Base-by-base conservation (phyloP, 2,888 invertebrate genomes). In the Microctonus aethiopoides region DNA sequence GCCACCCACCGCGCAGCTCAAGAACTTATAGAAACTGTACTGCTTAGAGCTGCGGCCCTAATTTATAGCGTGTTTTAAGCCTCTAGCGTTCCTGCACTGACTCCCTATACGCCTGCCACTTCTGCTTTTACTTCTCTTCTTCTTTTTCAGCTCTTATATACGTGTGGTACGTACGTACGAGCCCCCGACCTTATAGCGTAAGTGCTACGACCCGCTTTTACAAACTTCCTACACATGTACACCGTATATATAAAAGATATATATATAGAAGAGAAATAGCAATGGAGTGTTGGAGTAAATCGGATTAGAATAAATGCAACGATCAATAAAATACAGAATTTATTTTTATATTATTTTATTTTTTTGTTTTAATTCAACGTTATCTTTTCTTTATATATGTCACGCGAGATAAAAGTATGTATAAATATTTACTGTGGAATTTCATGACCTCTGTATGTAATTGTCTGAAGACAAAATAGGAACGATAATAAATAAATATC, bases 11-110 rank as follows among this genome's bases (percentile, higher is more conserved):
- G 65, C 20, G 65, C 39, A 24, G n/a, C 60, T 36, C 22, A 65
- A 70, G 60, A 65, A 60, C 52, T 65, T 57, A 34, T 64, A 64
- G 64, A 36, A 69, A 69, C 59, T 69, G 69, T 64, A 51, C 59
- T 64, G 63, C 64, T 63, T 41, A 46, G 46, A 52, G n/a, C n/a
- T n/a, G 62, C 62, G 57, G 64, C 56, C 61, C 61, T 68, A 68
- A 68, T 68, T 68, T 68, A 68, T 68, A 39, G 39, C 57, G 52
- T 64, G 60, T 69, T 64, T 62, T 59, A 64, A 69, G 59, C 59
- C 29, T 32, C 51, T 32, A 34, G 52, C 52, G 24, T 46, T n/a
- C 46, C 46, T 46, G 46, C 46, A 46, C 46, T 46, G 46, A 16
- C 46, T 54, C 54, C 54, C 54, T 54, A 16, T 36, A 20, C 26